Evolutionary conservation across 2,888 invertebrate species (phyloP).

Genomic region (Coenonympha glycerion): DNA sequence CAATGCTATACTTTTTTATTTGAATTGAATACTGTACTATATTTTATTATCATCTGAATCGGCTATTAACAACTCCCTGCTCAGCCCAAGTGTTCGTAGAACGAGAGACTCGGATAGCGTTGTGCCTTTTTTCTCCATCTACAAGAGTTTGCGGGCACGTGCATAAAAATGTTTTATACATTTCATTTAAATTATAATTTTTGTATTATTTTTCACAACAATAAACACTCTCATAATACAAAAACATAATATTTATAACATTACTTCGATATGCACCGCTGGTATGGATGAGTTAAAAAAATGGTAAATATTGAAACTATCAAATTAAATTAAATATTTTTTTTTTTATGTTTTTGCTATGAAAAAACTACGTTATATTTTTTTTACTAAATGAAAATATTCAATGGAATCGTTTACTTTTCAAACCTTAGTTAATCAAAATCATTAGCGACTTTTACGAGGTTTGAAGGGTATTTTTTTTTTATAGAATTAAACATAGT

Average conservation of each 20-base stretch:
- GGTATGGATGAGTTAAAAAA: constrained; percentile 69
- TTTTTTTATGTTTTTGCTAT: constrained; percentile 28
- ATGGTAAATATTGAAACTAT: constrained; percentile 51
- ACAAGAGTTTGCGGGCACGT: too few relatives aligned
- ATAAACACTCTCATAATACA: constrained; percentile 44
- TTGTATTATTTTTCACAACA: constrained; percentile 26
- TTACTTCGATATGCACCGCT: constrained; percentile 72
- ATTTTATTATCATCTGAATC: too few relatives aligned
- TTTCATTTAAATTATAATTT: constrained; percentile 9
- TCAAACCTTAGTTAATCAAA: not conserved
- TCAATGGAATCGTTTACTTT: not conserved
- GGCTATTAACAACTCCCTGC: too few relatives aligned
- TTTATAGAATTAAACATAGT: not conserved
- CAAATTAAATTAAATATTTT: constrained; percentile 31
- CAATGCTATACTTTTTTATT: too few relatives aligned
- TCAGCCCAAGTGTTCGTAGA: too few relatives aligned
- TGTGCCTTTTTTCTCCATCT: too few relatives aligned
- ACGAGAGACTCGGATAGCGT: too few relatives aligned
- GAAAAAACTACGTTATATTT: constrained; percentile 34
- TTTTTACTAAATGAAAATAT: constrained; percentile 4
- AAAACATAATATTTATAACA: constrained; percentile 39
- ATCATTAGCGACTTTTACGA: too few relatives aligned
- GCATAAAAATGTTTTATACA: not conserved
- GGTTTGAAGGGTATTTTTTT: not conserved
- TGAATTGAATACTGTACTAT: not conserved